Evolutionary conservation across 2,113 vertebrate genomes (phyloP), one percentile per base, ranked within the genome.

Genomic region (Lophotis ruficrista): DNA sequence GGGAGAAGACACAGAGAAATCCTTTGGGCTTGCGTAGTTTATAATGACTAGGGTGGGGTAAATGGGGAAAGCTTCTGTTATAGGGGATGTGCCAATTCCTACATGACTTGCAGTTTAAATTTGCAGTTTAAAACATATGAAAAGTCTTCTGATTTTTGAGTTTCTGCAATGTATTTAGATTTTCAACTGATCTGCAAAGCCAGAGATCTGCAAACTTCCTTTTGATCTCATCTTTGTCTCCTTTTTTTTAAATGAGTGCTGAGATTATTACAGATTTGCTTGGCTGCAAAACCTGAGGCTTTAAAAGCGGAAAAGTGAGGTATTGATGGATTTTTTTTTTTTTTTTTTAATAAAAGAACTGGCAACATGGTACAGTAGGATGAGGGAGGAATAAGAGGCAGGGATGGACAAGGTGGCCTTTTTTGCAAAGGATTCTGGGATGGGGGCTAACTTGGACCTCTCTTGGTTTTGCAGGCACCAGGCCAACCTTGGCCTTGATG

Each of bases 401-500:
- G 43, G 43, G 73, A 21, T 56, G 38, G 33, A 17, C 27, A 37
- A 62, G n/a, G 47, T 47, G 24, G 28, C 6, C 20, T 58, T 66
- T 45, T 69, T 38, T 68, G 37, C 41, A 38, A 25, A 31, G 25
- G 24, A 14, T 79, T 62, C 35, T 41, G 50, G 22, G 41, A 38
- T 4, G 4, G 35, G 7, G 21, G 12, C 69, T 96, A 84, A 95
- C 38, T 22, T n/a, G 56, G 14, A 37, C 27, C 28, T 78, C 58
- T 93, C 58, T 90, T 81, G 78, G 30, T 94, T 95, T 96, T 91
- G 82, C 96, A 98, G 98, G n/a, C 97, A 97, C 58, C 95, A 97
- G 8, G 95, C 97, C 21, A 93, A 97, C 38, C 95, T 98, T 43
- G 45, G 82, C 4, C 91, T 94, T 6, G 97, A 98, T 31, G 83